A percentile compares a stretch with the other conserved stretches of the same genome.
Evolutionary conservation across 1,140 invertebrate species (phyloP).

Genomic region (Brachionus calyciflorus): DNA sequence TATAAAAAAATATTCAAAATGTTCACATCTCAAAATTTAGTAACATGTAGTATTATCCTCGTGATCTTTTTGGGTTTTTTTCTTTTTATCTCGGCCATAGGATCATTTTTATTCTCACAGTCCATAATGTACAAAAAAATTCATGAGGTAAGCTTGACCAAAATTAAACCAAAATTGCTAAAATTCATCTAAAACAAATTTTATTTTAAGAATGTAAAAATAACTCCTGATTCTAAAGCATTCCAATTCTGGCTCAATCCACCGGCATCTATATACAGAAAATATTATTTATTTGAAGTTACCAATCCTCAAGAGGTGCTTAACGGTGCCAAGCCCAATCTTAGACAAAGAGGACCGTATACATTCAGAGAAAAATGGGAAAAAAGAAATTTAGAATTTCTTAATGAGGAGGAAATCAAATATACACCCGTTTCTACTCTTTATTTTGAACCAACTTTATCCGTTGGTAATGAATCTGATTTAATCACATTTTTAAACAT

Average conservation of each 20-base stretch:
- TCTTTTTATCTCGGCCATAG: conserved; percentile 5
- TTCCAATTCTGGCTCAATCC: conserved; percentile 20
- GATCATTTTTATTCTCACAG: neutral
- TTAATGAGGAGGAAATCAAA: neutral
- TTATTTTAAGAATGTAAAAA: conserved; percentile 17
- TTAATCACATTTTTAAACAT: conserved; percentile 27
- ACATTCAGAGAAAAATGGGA: conserved; percentile 2
- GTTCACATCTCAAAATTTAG: neutral
- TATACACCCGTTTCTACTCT: neutral
- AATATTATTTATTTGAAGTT: conserved; percentile 40
- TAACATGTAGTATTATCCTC: neutral
- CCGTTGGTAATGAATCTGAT: conserved; percentile 10
- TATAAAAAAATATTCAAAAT: neutral
- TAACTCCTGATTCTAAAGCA: neutral
- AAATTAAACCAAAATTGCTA: neutral
- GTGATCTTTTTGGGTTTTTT: neutral
- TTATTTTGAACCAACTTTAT: neutral
- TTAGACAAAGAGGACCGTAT: conserved; percentile 36
- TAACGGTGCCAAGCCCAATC: conserved; percentile 7
- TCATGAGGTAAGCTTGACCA: neutral
- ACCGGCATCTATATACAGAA: neutral
- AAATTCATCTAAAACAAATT: neutral
- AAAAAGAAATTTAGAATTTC: conserved; percentile 27
- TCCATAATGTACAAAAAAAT: conserved; percentile 17
- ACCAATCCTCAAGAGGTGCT: neutral